Percentiles rank a stretch among this genome's conserved stretches.
Conservation (phyloP, 2,888 invertebrate species). For the Teinopalpus imperialis region DNA sequence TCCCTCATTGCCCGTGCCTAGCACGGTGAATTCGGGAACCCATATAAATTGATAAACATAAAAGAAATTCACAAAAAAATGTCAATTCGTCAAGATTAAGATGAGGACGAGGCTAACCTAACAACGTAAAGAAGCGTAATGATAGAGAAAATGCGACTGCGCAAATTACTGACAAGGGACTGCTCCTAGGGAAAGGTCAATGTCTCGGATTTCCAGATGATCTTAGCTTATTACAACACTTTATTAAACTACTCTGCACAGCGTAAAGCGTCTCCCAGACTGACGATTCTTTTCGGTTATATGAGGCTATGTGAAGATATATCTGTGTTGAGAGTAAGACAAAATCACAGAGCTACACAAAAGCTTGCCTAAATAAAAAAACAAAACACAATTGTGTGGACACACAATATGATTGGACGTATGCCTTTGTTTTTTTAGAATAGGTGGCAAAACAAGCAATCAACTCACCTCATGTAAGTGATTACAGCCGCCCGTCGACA, state of each 20-base stretch:
- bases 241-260: conserved; percentile 23
- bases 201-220: conserved; percentile 40
- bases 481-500: too few relatives aligned
- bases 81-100: background rate
- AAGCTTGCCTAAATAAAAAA: background rate
- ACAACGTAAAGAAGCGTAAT: conserved; percentile 17
- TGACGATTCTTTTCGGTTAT: conserved; percentile 31
- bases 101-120: conserved; percentile 6
- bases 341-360: background rate
- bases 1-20: too few relatives aligned
- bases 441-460: too few relatives aligned
- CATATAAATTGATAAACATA: conserved; percentile 4
- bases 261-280: conserved; percentile 17
- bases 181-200: conserved; percentile 34
- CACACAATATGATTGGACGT: conserved; percentile 4
- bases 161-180: conserved; percentile 22
- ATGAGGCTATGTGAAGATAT: conserved; percentile 6
- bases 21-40: too few relatives aligned
- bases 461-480: too few relatives aligned
- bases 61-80: conserved; percentile 1
- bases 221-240: conserved; percentile 13
- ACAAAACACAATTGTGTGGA: conserved; percentile 8
- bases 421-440: too few relatives aligned
- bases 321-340: background rate
- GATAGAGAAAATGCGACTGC: conserved; percentile 20